phyloP scores from a whole-genome alignment of 2,113 vertebrate genomes.

The Apeltes quadracus region DNA sequence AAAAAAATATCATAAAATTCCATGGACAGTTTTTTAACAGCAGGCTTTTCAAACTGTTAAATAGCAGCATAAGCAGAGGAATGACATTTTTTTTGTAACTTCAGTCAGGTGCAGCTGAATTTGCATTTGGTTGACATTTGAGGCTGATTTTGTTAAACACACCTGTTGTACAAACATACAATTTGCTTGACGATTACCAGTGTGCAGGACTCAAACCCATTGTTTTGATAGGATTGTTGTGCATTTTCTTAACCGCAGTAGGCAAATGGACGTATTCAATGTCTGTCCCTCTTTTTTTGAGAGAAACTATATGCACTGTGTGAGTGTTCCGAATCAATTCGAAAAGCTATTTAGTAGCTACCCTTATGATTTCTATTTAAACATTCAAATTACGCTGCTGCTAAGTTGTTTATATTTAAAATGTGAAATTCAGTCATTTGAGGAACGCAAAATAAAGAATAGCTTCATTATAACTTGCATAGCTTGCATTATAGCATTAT shows the following conservation, averaged over 20 bases:
- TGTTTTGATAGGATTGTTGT: slow-evolving; percentile 59
- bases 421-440: neutral
- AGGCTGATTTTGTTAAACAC: slow-evolving; percentile 52
- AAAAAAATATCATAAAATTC: neutral
- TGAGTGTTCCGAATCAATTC: slow-evolving; percentile 7
- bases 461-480: neutral
- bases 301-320: slow-evolving; percentile 32
- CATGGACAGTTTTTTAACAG: neutral
- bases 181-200: slow-evolving; percentile 66
- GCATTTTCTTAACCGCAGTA: slow-evolving; percentile 56
- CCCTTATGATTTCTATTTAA: neutral
- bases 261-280: slow-evolving; percentile 66
- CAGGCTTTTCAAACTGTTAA: neutral
- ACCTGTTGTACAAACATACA: slow-evolving; percentile 30
- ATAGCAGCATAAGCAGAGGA: neutral
- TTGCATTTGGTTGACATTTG: slow-evolving; percentile 69
- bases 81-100: neutral
- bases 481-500: too few relatives aligned
- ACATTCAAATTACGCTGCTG: neutral
- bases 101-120: slow-evolving; percentile 22
- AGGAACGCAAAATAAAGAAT: neutral
- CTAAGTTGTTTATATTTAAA: neutral
- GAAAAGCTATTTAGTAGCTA: neutral
- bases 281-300: slow-evolving; percentile 4
- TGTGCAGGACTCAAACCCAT: slow-evolving; percentile 43